Conservation (phyloP, 2,888 invertebrate species). For the Synergus umbraculus region DNA sequence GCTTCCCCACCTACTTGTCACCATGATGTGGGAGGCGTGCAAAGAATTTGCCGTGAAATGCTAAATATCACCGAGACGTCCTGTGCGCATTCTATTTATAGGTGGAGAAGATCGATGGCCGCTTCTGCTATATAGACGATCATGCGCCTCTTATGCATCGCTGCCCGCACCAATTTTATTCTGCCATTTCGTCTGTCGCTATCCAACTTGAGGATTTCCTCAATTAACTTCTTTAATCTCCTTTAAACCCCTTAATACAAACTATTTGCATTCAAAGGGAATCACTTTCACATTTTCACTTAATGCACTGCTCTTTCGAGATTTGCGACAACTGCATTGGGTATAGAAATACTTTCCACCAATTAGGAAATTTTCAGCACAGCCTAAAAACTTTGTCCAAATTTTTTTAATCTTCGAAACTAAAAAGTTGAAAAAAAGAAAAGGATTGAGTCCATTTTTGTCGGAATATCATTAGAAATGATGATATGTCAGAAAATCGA, state of each 20-base stretch:
- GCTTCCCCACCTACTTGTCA: constrained; percentile 44
- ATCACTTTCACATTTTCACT: constrained; percentile 13
- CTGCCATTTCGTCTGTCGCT: constrained; percentile 54
- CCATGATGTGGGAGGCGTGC: constrained; percentile 42
- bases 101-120: constrained; percentile 66
- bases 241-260: background rate
- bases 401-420: too few relatives aligned
- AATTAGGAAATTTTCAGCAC: background rate
- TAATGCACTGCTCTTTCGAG: background rate
- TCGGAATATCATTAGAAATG: too few relatives aligned
- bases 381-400: too few relatives aligned
- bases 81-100: constrained; percentile 66
- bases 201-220: constrained; percentile 46
- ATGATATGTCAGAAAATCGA: too few relatives aligned
- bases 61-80: constrained; percentile 65
- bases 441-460: too few relatives aligned
- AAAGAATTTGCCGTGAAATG: constrained; percentile 64
- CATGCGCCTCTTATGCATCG: constrained; percentile 58
- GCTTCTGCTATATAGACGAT: constrained; percentile 52
- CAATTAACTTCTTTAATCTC: background rate
- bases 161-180: constrained; percentile 58
- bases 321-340: background rate
- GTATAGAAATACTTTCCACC: background rate
- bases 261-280: background rate
- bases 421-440: too few relatives aligned